These are phyloP conservation scores for Acanthornis magna DNA, from an alignment of 2,797 vertebrate species.

Conservation along the genomic window DNA sequence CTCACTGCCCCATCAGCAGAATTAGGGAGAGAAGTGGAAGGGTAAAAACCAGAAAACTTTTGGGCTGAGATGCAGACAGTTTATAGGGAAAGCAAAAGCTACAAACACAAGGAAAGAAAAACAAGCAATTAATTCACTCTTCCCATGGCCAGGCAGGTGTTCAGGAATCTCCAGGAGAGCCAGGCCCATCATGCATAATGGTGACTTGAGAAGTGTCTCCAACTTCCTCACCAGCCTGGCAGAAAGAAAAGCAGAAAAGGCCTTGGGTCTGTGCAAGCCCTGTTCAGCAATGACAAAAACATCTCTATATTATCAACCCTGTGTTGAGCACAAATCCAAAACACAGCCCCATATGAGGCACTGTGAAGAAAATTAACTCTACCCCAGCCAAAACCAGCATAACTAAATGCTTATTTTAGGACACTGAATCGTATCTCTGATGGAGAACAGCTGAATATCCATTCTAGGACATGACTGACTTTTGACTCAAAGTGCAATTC, in stretches of 20 bases:
- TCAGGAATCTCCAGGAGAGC: neutral
- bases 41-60: neutral
- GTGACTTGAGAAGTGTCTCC: neutral
- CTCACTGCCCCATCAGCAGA: neutral
- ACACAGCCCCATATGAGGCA: neutral
- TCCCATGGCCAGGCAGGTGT: no score
- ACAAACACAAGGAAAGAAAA: neutral
- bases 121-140: neutral
- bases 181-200: neutral
- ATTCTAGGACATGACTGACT: neutral
- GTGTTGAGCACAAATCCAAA: neutral
- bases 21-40: neutral
- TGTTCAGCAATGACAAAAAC: neutral
- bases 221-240: neutral
- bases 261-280: neutral
- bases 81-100: neutral
- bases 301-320: neutral
- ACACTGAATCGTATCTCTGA: neutral
- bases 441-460: neutral
- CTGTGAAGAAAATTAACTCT: neutral
- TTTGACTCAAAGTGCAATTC: neutral
- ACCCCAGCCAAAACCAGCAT: neutral
- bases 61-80: neutral
- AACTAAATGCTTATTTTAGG: neutral
- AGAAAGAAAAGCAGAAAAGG: neutral